Conservation (phyloP, 2,888 invertebrate genomes). For the Parthenolecanium corni region DNA sequence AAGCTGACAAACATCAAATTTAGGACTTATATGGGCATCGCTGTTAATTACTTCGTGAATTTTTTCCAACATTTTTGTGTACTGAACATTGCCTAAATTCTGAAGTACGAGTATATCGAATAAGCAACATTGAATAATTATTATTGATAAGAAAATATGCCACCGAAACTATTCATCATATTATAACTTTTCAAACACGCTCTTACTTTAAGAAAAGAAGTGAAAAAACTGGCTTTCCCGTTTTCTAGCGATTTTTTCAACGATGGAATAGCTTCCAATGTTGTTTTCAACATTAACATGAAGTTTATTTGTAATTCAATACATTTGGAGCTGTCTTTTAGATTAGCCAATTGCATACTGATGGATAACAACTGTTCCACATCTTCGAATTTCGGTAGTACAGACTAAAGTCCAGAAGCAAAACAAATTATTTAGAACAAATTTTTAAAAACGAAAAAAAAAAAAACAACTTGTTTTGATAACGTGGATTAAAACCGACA, state of each 20-base stretch:
- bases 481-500: too few species aligned
- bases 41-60: conserved; percentile 46
- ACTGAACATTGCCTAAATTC: conserved; percentile 39
- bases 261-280: conserved; percentile 58
- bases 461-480: too few species aligned
- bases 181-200: background rate
- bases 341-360: conserved; percentile 43
- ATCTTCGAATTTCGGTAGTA: conserved; percentile 56
- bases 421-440: too few species aligned
- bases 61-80: conserved; percentile 42
- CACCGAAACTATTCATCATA: background rate
- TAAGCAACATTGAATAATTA: background rate
- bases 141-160: too few species aligned
- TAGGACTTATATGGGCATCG: conserved; percentile 45
- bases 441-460: too few species aligned
- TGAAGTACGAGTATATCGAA: conserved; percentile 31
- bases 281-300: conserved; percentile 61
- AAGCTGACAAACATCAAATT: conserved; percentile 44
- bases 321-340: conserved; percentile 33
- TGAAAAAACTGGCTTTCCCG: conserved; percentile 40
- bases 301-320: conserved; percentile 44
- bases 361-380: conserved; percentile 64
- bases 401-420: too few species aligned
- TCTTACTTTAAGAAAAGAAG: conserved; percentile 6
- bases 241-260: conserved; percentile 47